Conservation (phyloP, 2,797 vertebrate species). For the Onychomys leucogaster region DNA sequence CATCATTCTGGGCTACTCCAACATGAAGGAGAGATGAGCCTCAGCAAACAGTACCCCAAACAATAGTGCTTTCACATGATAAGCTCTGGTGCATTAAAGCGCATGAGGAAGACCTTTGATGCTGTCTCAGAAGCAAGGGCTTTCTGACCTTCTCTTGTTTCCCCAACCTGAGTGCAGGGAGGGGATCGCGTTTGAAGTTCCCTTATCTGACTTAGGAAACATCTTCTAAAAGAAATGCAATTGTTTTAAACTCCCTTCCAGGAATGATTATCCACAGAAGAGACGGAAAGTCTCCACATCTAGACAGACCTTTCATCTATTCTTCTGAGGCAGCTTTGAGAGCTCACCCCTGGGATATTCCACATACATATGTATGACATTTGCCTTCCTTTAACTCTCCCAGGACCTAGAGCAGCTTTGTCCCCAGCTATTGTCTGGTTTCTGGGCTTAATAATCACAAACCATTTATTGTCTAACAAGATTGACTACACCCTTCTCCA, state of each 20-base stretch:
- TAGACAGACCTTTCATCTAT: not conserved
- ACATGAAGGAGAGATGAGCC: not conserved
- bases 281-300: not conserved
- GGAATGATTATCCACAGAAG: not conserved
- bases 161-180: not conserved
- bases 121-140: not conserved
- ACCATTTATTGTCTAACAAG: not conserved
- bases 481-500: not conserved
- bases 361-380: not conserved
- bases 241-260: not conserved
- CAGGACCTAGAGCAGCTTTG: not conserved
- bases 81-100: not conserved
- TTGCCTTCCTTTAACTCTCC: not conserved
- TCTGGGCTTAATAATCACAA: not conserved
- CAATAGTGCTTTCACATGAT: too few relatives aligned
- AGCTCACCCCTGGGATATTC: not conserved
- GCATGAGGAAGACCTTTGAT: not conserved
- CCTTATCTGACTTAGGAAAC: not conserved
- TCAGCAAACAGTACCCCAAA: not conserved
- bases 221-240: slow-evolving; percentile 7
- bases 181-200: not conserved
- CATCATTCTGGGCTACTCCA: not conserved
- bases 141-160: not conserved
- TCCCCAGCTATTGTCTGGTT: not conserved
- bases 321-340: not conserved